phyloP scores from a whole-genome alignment of 2,888 invertebrate genomes.

The Gibbula magus region DNA sequence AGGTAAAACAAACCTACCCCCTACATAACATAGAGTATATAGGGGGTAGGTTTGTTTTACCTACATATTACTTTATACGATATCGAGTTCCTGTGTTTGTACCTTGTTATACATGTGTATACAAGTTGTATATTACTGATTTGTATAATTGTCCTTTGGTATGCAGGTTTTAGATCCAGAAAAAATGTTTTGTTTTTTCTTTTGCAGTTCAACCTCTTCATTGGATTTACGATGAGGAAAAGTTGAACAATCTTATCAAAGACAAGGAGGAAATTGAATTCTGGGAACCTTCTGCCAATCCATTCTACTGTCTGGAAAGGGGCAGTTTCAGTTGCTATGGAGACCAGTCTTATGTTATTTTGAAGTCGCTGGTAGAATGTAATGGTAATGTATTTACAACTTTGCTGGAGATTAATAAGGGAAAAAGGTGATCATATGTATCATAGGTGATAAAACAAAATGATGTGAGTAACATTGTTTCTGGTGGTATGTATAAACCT shows the following conservation, averaged over 20 bases:
- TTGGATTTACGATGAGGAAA: slow-evolving; percentile 65
- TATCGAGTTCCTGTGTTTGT: no score
- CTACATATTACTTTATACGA: no score
- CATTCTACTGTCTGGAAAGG: slow-evolving; percentile 58
- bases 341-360: slow-evolving; percentile 63
- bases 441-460: not conserved
- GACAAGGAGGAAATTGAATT: slow-evolving; percentile 60
- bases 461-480: no score
- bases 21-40: no score
- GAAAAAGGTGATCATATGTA: not conserved
- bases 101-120: no score
- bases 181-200: not conserved
- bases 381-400: slow-evolving; percentile 53
- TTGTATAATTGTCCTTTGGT: no score
- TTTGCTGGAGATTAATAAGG: not conserved
- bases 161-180: no score
- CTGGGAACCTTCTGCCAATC: slow-evolving; percentile 62
- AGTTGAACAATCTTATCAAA: slow-evolving; percentile 50
- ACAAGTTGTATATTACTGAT: no score
- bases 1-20: no score
- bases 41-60: no score
- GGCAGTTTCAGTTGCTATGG: slow-evolving; percentile 65
- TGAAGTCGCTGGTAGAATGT: slow-evolving; percentile 61
- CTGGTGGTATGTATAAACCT: no score
- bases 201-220: slow-evolving; percentile 62